Evolutionary conservation across 2,113 vertebrate species (phyloP).

Genomic region (Epinephelus cyanopodus): DNA sequence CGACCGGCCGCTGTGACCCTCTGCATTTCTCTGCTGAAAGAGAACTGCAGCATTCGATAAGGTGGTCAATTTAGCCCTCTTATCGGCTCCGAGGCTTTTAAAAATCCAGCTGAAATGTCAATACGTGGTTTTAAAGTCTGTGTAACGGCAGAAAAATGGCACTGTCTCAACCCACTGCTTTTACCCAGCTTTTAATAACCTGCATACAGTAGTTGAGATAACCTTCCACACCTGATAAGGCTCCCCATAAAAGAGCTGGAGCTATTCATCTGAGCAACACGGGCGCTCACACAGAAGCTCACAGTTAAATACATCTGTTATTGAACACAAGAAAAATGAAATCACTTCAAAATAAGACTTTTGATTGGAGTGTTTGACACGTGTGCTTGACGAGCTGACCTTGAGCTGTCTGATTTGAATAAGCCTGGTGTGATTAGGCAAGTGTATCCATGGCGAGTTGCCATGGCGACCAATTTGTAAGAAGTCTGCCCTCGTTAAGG

Average conservation of each 20-base stretch:
- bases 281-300: slow-evolving; percentile 1
- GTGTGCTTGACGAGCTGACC: neutral
- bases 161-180: slow-evolving; percentile 8
- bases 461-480: slow-evolving; percentile 52
- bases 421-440: slow-evolving; percentile 48
- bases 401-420: slow-evolving; percentile 56
- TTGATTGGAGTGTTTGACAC: slow-evolving; percentile 2
- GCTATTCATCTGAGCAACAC: neutral
- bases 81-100: slow-evolving; percentile 65
- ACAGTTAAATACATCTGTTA: neutral
- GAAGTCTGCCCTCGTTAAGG: slow-evolving; percentile 35
- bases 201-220: slow-evolving; percentile 58
- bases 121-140: slow-evolving; percentile 37
- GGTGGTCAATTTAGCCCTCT: slow-evolving; percentile 39
- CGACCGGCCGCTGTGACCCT: neutral
- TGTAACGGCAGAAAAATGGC: neutral
- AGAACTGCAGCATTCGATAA: slow-evolving; percentile 50
- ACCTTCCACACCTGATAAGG: slow-evolving; percentile 47
- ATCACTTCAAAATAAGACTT: neutral
- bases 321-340: neutral
- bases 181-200: slow-evolving; percentile 55
- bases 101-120: slow-evolving; percentile 59
- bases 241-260: slow-evolving; percentile 14
- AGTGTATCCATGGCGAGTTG: slow-evolving; percentile 60
- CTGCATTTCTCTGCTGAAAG: slow-evolving; percentile 7